A percentile compares a stretch with the other conserved stretches of the same genome.
These are phyloP conservation scores for Spilosoma lubricipeda DNA, from an alignment of 2,888 invertebrate genomes.

Conservation along the genomic window DNA sequence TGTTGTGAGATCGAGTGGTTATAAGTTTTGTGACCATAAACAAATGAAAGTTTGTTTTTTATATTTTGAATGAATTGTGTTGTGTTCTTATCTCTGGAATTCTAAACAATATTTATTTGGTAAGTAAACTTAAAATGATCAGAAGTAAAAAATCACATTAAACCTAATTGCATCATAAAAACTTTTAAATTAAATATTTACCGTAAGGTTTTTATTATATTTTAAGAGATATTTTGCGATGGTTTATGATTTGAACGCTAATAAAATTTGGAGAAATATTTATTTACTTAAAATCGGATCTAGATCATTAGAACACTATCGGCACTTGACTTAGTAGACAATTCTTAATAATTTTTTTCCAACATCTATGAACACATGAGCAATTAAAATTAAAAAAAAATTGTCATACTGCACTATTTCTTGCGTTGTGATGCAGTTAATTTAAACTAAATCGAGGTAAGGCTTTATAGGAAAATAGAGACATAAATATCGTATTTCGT, in stretches of 20 bases:
- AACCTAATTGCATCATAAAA: neutral
- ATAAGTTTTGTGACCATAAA: constrained; percentile 45
- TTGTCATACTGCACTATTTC: constrained; percentile 37
- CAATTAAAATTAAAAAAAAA: neutral
- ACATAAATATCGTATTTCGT: constrained; percentile 48
- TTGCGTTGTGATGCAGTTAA: constrained; percentile 60
- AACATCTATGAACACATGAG: too few species aligned
- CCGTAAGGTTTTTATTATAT: neutral
- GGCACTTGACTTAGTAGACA: neutral
- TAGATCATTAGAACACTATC: neutral
- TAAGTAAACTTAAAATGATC: constrained; percentile 5
- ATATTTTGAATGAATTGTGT: neutral
- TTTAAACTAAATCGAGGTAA: constrained; percentile 70
- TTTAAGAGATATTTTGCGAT: neutral
- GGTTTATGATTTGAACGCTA: neutral
- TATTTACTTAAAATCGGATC: neutral
- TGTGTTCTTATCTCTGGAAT: constrained; percentile 1
- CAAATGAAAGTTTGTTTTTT: constrained; percentile 37
- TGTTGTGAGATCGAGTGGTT: constrained; percentile 49
- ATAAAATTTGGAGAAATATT: neutral
- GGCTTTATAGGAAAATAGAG: constrained; percentile 61
- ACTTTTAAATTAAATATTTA: neutral
- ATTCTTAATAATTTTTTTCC: neutral
- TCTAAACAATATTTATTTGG: constrained; percentile 1
- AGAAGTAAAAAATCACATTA: neutral